Conservation (phyloP, 1,140 invertebrate species). For the Rhysida immarginata region DNA sequence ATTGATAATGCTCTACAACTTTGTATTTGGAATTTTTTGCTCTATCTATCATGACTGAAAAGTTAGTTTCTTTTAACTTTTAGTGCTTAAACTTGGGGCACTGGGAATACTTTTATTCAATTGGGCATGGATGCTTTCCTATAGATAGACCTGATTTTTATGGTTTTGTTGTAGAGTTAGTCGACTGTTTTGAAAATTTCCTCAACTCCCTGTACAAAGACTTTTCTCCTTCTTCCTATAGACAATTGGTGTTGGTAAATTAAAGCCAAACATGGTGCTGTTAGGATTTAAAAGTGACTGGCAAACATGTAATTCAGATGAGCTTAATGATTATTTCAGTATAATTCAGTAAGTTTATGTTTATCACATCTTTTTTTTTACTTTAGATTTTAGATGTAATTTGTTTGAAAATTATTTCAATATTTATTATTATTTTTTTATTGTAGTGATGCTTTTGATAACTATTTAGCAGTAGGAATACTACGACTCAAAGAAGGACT, state of each 20-base stretch:
- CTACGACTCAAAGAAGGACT: conserved; percentile 34
- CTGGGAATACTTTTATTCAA: too few relatives aligned
- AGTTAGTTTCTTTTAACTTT: too few relatives aligned
- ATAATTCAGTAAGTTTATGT: conserved; percentile 31
- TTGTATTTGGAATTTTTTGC: too few relatives aligned
- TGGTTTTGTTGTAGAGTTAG: too few relatives aligned
- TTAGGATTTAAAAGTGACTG: conserved; percentile 42
- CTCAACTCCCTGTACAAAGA: too few relatives aligned
- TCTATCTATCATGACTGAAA: too few relatives aligned
- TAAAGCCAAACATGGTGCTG: conserved; percentile 73
- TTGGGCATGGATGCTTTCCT: too few relatives aligned
- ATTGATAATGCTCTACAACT: too few relatives aligned
- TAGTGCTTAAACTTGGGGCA: too few relatives aligned
- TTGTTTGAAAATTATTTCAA: not conserved
- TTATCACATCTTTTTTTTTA: too few relatives aligned
- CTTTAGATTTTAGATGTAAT: not conserved
- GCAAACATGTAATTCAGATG: conserved; percentile 22
- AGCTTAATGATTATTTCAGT: conserved; percentile 32
- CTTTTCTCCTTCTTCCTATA: conserved; percentile 29
- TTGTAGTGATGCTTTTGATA: conserved; percentile 41
- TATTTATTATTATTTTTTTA: conserved; percentile 1
- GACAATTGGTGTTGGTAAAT: conserved; percentile 71
- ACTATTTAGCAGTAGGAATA: conserved; percentile 37
- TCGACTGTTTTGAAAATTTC: too few relatives aligned
- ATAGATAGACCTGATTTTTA: too few relatives aligned